Evolutionary conservation across 2,113 vertebrate genomes (phyloP), one percentile per base, ranked within the genome.

Genomic region (Sceloporus tristichus): DNA sequence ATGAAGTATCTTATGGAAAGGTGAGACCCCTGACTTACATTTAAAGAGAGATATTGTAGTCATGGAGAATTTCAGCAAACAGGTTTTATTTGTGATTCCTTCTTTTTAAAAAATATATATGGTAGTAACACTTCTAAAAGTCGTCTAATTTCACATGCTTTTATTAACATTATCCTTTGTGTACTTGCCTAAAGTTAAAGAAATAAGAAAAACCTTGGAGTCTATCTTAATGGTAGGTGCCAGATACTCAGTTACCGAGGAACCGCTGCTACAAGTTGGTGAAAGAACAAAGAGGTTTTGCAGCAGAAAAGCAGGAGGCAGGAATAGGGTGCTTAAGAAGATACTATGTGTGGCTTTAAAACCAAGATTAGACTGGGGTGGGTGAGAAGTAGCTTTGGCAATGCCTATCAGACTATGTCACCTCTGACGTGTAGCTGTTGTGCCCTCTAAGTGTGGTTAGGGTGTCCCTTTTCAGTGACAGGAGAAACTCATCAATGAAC

Each of bases 41-140:
- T 90, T 79, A 82, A 86, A 82, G 19, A 92, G 2, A 90, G 82
- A 80, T 79, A 16, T 88, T 94, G 93, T 86, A 89, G 19, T 89
- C 77, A 87, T 4, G 86, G 86, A 90, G 40, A 85, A 82, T 94
- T 91, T 86, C 11, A 85, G 0, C 59, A 27, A 68, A 84, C 82
- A 21, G 87, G 29, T 76, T 77, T 25, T 65, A 18, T 75, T 78
- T 82, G 27, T 68, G 77, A 3, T 71, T 62, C 78, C 48, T 6
- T 84, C 82, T 90, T 65, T 48, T 48, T 48, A 6, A 6, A 4
- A 48, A 48, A 48, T 79, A 48, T 62, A 75, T 73, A n/a, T 68
- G 87, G 27, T 59, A 88, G 91, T 88, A 59, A 75, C 87, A 89
- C 80, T 1, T 1, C 73, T 91, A 13, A 40, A 86, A 86, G 76